Evolutionary conservation across 53 echinoderm and acorn worm species (phyloP).

Genomic region (Zoroaster sp.): DNA sequence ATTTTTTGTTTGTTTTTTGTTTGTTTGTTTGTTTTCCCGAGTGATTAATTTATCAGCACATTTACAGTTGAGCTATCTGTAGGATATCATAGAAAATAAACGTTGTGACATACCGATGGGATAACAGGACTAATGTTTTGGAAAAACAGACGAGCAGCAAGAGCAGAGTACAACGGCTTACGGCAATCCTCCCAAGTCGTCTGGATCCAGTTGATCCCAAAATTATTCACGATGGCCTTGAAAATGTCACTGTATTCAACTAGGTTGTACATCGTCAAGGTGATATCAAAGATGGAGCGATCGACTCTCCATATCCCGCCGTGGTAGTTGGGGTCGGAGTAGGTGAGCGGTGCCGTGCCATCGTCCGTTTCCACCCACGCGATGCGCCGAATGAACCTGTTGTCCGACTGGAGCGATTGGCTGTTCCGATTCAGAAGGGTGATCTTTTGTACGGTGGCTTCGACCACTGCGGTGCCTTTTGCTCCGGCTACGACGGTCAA

Average conservation of each 20-base stretch:
- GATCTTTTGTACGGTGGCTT: background rate
- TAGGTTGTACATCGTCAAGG: background rate
- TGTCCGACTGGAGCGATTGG: background rate
- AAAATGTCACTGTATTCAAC: background rate
- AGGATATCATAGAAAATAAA: too few species aligned
- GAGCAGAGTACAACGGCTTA: background rate
- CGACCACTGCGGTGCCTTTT: background rate
- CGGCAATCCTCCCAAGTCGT: slow-evolving; percentile 14
- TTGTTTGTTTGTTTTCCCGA: background rate
- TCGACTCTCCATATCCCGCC: slow-evolving; percentile 39
- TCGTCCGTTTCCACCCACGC: slow-evolving; percentile 17
- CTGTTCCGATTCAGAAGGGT: background rate
- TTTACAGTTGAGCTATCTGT: background rate
- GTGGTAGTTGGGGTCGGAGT: slow-evolving; percentile 16
- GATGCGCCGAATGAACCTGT: slow-evolving; percentile 1
- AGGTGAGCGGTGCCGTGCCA: background rate
- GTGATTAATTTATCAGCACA: background rate
- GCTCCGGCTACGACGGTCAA: background rate
- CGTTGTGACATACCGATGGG: background rate
- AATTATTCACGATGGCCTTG: background rate
- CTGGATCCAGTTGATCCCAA: background rate
- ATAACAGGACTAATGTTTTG: background rate
- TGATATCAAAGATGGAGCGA: background rate
- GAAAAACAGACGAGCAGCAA: slow-evolving; percentile 24
- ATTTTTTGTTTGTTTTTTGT: background rate